Percentiles rank a stretch among this genome's conserved stretches.
Evolutionary conservation across 2,113 vertebrate species (phyloP).

Genomic region (Ophiodon elongatus): DNA sequence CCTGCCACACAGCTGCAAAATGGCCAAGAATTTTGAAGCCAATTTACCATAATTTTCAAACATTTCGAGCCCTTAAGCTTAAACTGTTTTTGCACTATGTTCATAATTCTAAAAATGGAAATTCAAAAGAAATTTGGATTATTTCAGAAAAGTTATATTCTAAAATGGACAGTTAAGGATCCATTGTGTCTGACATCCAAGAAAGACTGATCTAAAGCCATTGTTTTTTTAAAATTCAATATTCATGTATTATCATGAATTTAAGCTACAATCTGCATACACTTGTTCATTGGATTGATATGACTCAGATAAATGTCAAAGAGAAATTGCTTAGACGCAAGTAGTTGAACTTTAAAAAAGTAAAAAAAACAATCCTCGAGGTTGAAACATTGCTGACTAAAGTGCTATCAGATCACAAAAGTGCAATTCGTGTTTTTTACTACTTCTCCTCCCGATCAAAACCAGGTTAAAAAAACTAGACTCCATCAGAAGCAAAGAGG

Average conservation of each 20-base stretch:
- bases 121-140: neutral
- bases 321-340: neutral
- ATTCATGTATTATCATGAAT: neutral
- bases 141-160: neutral
- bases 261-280: neutral
- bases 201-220: neutral
- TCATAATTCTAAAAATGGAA: neutral
- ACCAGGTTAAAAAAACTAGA: conserved; percentile 22
- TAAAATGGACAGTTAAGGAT: neutral
- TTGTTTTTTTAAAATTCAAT: neutral
- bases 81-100: neutral
- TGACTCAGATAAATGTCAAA: neutral
- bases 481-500: conserved; percentile 30
- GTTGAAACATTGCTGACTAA: conserved; percentile 7
- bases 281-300: neutral
- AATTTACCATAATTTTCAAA: conserved; percentile 14
- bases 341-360: neutral
- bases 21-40: conserved; percentile 18
- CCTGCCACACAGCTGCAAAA: conserved; percentile 16
- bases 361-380: conserved; percentile 2
- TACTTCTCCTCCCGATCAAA: conserved; percentile 2
- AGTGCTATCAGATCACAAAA: neutral
- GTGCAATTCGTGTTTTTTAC: conserved; percentile 3
- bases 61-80: neutral
- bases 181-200: neutral